Percentiles rank a stretch among this genome's conserved stretches.
Evolutionary conservation across 2,797 vertebrate species (phyloP).

Genomic region (Sebastiscus tertius): DNA sequence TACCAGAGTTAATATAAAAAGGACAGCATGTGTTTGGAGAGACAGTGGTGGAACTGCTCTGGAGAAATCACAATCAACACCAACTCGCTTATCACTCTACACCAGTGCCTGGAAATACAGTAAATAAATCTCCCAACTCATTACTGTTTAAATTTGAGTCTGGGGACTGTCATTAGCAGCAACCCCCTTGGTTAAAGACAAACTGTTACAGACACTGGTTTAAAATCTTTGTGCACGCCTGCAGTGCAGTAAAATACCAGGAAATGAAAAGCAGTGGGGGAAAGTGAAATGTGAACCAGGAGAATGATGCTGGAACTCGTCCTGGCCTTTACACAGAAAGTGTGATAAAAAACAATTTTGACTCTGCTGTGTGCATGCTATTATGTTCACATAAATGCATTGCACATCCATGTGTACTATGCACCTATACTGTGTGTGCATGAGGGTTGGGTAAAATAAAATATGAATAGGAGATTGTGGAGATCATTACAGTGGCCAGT

Average conservation of each 20-base stretch:
- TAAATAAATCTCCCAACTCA: constrained; percentile 76
- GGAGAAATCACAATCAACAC: constrained; percentile 52
- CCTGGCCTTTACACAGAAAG: constrained; percentile 18
- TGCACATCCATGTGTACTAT: background rate
- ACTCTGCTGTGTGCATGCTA: background rate
- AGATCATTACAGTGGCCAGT: background rate
- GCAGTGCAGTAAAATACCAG: constrained; percentile 60
- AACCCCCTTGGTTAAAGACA: constrained; percentile 68
- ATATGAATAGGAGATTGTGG: background rate
- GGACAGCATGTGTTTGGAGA: constrained; percentile 42
- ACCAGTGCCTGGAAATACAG: constrained; percentile 57
- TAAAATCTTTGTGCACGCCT: constrained; percentile 64
- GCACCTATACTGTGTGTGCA: background rate
- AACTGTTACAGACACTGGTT: constrained; percentile 63
- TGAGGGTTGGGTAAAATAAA: background rate
- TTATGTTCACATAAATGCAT: background rate
- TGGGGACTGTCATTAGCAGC: constrained; percentile 74
- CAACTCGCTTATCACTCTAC: constrained; percentile 61
- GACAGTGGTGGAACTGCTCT: constrained; percentile 27
- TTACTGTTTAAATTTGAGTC: constrained; percentile 77
- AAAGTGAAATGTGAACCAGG: constrained; percentile 26
- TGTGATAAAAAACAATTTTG: constrained; percentile 25
- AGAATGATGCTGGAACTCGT: constrained; percentile 17
- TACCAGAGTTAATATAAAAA: constrained; percentile 25
- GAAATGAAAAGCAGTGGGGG: constrained; percentile 55